Evolutionary conservation across 37 sponge, comb jelly and placozoan genomes (phyloP).

Genomic region (Bolinopsis microptera): DNA sequence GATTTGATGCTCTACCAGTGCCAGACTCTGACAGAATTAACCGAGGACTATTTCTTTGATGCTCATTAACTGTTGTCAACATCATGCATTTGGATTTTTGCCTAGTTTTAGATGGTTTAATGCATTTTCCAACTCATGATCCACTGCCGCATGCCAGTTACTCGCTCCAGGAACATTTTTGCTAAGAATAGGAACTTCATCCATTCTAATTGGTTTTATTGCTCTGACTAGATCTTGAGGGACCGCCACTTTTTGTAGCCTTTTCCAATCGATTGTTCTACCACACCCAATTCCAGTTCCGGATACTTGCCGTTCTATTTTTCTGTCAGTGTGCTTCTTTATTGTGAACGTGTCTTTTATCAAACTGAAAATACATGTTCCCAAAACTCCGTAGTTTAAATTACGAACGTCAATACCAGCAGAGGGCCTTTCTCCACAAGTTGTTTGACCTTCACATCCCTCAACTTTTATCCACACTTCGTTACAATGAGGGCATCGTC

Average conservation of each 20-base stretch:
- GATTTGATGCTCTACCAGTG: too few species aligned
- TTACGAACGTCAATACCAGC: background rate
- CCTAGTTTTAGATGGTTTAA: background rate
- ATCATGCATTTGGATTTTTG: background rate
- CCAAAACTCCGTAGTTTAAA: background rate
- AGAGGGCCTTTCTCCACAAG: background rate
- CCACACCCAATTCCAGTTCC: background rate
- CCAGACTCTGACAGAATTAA: too few species aligned
- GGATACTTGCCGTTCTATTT: background rate
- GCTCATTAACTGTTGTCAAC: too few species aligned
- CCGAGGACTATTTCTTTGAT: too few species aligned
- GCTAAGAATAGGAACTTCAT: background rate
- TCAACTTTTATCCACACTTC: conserved; percentile 4
- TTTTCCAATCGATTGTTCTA: background rate
- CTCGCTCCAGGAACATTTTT: background rate
- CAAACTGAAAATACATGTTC: background rate
- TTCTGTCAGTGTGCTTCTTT: background rate
- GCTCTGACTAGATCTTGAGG: background rate
- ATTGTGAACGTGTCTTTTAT: background rate
- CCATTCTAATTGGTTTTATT: background rate
- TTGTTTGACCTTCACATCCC: background rate
- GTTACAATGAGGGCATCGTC: background rate
- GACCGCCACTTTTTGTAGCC: background rate
- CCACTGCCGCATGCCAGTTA: background rate
- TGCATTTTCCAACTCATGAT: background rate